Evolutionary conservation across 2,113 vertebrate genomes (phyloP).

Genomic region (Nasalis larvatus): DNA sequence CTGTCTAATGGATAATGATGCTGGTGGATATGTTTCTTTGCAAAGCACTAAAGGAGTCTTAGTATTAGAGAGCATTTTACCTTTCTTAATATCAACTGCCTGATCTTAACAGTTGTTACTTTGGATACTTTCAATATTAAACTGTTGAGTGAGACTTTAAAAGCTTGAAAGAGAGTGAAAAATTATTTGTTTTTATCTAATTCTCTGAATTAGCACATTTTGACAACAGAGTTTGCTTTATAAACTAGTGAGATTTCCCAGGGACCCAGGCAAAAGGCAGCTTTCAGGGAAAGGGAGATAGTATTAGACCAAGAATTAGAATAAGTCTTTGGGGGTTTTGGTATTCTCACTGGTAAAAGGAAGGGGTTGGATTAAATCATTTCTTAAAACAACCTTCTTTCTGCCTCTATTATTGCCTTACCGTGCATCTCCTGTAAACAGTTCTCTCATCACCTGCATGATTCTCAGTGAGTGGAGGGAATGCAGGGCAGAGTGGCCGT

Average conservation of each 20-base stretch:
- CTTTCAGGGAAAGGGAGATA: constrained; percentile 6
- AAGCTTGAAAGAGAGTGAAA: neutral
- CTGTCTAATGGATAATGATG: neutral
- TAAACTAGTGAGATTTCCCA: neutral
- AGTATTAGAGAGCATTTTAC: neutral
- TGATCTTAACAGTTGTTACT: neutral
- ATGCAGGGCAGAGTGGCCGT: no score
- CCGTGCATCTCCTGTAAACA: neutral
- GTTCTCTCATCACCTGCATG: neutral
- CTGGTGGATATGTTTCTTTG: neutral
- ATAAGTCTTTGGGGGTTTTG: neutral
- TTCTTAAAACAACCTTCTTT: neutral
- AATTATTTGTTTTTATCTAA: neutral
- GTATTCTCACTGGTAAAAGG: neutral
- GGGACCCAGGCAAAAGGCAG: neutral
- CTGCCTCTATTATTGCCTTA: neutral
- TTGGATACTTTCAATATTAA: neutral
- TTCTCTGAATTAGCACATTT: neutral
- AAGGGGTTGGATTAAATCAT: neutral
- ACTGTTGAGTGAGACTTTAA: neutral
- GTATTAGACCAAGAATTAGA: neutral
- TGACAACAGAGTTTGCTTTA: neutral
- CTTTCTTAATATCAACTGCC: neutral
- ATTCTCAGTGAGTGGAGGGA: neutral
- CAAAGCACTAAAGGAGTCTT: neutral